Conservation (phyloP, 1,140 invertebrate genomes). For the Drosophila suzukii region DNA sequence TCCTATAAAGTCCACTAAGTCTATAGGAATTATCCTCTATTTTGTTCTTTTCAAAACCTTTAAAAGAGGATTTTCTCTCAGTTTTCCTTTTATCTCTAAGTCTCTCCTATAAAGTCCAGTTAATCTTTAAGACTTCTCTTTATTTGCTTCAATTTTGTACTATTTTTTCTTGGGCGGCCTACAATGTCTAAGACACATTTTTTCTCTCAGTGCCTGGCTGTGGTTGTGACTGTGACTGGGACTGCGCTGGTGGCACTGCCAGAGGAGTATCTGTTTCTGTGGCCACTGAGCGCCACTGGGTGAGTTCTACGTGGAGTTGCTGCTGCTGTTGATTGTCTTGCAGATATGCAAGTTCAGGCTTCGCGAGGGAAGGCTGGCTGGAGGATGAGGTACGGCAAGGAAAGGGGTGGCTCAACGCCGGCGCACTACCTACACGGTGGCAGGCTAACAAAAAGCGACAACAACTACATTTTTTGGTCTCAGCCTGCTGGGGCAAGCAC, state of each 20-base stretch:
- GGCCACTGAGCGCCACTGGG: conserved; percentile 67
- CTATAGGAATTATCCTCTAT: too few species aligned
- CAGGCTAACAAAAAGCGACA: conserved; percentile 79
- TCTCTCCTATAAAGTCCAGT: background rate
- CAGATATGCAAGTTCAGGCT: conserved; percentile 69
- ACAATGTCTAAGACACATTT: background rate
- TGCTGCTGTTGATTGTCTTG: conserved; percentile 72
- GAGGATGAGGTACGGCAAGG: background rate
- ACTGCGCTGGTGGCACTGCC: conserved; percentile 46
- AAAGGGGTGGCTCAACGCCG: conserved; percentile 62
- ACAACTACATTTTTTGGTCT: conserved; percentile 79
- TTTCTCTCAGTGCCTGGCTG: conserved; percentile 11
- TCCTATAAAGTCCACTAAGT: too few species aligned
- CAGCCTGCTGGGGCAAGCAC: conserved; percentile 41
- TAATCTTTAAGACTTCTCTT: background rate
- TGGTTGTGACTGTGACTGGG: conserved; percentile 33
- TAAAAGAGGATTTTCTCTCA: too few species aligned
- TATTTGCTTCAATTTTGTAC: too few species aligned
- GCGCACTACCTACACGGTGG: conserved; percentile 78
- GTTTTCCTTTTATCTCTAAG: background rate
- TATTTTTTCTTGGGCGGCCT: background rate
- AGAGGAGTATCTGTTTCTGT: conserved; percentile 44
- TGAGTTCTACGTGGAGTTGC: conserved; percentile 39
- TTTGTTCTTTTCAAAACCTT: too few species aligned
- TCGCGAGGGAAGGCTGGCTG: background rate